Evolutionary conservation across 2,888 invertebrate genomes (phyloP).

Genomic region (Aphodius sticticus): DNA sequence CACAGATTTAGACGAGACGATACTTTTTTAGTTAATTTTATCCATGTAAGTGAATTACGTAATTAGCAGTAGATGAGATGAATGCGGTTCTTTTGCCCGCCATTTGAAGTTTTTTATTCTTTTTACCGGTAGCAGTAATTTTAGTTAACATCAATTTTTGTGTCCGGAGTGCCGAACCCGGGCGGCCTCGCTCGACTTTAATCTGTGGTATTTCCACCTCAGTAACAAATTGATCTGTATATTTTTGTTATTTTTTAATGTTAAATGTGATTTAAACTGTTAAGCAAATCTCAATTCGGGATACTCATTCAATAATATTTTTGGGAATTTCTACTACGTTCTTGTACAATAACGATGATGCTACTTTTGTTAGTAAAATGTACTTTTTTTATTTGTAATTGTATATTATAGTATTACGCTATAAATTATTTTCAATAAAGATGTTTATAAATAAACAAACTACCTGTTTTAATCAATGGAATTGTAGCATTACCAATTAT

Average conservation of each 20-base stretch:
- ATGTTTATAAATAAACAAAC: slow-evolving; percentile 41
- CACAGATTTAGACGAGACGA: neutral
- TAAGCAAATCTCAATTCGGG: slow-evolving; percentile 35
- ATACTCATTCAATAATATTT: slow-evolving; percentile 34
- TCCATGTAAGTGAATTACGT: slow-evolving; percentile 20
- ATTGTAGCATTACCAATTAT: neutral
- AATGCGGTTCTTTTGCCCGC: slow-evolving; percentile 19
- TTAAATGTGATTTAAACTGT: slow-evolving; percentile 38
- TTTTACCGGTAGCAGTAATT: slow-evolving; percentile 6
- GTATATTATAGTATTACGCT: slow-evolving; percentile 46
- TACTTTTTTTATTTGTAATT: slow-evolving; percentile 44
- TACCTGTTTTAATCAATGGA: slow-evolving; percentile 16
- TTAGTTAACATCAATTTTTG: neutral
- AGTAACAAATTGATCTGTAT: slow-evolving; percentile 38
- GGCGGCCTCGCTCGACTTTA: slow-evolving; percentile 26
- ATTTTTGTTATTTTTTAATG: slow-evolving; percentile 38
- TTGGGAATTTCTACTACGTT: slow-evolving; percentile 38
- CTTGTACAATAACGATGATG: slow-evolving; percentile 39
- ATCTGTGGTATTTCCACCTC: slow-evolving; percentile 37
- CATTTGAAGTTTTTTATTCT: slow-evolving; percentile 8
- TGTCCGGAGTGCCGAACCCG: neutral
- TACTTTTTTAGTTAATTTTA: slow-evolving; percentile 14
- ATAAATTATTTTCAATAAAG: slow-evolving; percentile 48
- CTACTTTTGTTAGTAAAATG: slow-evolving; percentile 41
- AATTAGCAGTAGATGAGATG: slow-evolving; percentile 9